Evolutionary conservation across 2,888 invertebrate species (phyloP), one percentile per base, ranked within the genome.

Genomic region (Drosophila atripex): DNA sequence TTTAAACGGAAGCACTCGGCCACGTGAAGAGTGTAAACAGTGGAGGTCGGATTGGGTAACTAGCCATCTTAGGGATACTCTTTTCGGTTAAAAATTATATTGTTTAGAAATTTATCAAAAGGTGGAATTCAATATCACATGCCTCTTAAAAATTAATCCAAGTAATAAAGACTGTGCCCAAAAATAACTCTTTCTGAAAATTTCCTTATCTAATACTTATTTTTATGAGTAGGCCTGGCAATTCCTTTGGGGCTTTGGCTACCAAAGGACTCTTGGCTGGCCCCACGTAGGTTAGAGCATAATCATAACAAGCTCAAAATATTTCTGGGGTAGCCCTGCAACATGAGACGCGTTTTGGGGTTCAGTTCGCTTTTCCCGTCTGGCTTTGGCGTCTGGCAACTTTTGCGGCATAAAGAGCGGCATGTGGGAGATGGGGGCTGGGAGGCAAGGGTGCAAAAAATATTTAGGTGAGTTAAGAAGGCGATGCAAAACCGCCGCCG

Each of bases 301-400:
- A 68, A 68, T 70, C 69, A 70, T 70, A 70, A 70, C 69, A 70
- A 70, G 68, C 68, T 64, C 38, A 51, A 35, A 60, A 70, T 68
- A 68, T 61, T 61, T 30, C 61, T 68, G 69, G 68, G 68, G 57
- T 68, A 47, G 57, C 68, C 65, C 57, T 52, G 60, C 46, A 54
- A 69, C 51, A 55, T 52, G 70, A 68, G 69, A 60, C 68, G 69
- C 60, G 43, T 9, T 16, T 45, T 53, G 50, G 60, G 68, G 35
- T 30, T 66, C 50, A 45, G 21, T 60, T 38, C 60, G 65, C 59
- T 68, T 47, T 51, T 55, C 51, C 61, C 52, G 80, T 78, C 79
- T 77, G 72, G 77, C 80, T 65, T 38, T 70, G 75, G 61, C 72
- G 83, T 82, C 80, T 83, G 82, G 73, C 51, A 82, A 82, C 70